Percentiles rank a stretch among this genome's conserved stretches.
These are phyloP conservation scores for Semicossyphus pulcher DNA, from an alignment of 2,113 vertebrate species.

Conservation along the genomic window DNA sequence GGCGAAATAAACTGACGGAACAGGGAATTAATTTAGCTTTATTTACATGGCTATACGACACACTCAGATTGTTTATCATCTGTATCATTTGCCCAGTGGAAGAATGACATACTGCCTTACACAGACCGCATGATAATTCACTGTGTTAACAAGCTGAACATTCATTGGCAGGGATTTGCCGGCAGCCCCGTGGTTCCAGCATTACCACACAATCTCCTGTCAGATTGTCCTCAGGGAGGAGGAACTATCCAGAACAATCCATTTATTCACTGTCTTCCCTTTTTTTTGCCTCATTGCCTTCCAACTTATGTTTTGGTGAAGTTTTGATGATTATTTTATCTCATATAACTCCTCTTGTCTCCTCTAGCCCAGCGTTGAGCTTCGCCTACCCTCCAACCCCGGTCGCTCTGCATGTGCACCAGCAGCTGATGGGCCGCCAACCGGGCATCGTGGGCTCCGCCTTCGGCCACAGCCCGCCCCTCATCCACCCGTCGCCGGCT, in stretches of 20 bases:
- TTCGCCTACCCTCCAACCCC: slow-evolving; percentile 96
- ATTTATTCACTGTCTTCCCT: slow-evolving; percentile 62
- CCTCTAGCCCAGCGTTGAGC: slow-evolving; percentile 91
- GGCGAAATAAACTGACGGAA: slow-evolving; percentile 34
- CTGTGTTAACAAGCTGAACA: slow-evolving; percentile 78
- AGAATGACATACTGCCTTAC: slow-evolving; percentile 66
- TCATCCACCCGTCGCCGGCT: slow-evolving; percentile 95
- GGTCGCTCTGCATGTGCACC: slow-evolving; percentile 95
- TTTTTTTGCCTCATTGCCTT: slow-evolving; percentile 26
- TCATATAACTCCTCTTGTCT: background rate
- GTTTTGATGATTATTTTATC: slow-evolving; percentile 16
- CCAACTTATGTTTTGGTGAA: slow-evolving; percentile 41
- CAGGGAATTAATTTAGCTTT: slow-evolving; percentile 25
- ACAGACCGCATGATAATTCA: slow-evolving; percentile 70
- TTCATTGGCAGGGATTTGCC: slow-evolving; percentile 68
- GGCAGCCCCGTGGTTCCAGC: slow-evolving; percentile 68
- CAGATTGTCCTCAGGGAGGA: slow-evolving; percentile 79
- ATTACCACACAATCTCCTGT: slow-evolving; percentile 75
- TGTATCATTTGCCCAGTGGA: slow-evolving; percentile 69
- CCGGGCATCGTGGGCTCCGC: slow-evolving; percentile 93
- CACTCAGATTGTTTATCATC: slow-evolving; percentile 68
- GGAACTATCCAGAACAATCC: slow-evolving; percentile 78
- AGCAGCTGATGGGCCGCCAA: slow-evolving; percentile 94
- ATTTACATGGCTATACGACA: slow-evolving; percentile 58
- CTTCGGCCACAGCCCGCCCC: slow-evolving; percentile 97